Evolutionary conservation across 2,797 vertebrate species (phyloP).

Genomic region (Thripadectes ignobilis): DNA sequence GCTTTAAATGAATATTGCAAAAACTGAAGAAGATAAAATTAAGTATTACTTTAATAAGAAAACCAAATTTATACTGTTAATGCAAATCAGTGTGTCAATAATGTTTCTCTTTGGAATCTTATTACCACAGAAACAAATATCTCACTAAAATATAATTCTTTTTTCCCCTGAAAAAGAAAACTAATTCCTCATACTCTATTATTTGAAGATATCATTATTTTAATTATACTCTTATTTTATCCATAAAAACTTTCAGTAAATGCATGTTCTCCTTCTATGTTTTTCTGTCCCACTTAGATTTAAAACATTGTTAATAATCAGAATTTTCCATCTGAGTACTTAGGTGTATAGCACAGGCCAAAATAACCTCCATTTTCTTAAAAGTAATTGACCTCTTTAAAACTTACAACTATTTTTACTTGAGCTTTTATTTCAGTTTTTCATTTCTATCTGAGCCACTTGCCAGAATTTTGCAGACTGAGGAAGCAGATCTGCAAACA

Average conservation of each 20-base stretch:
- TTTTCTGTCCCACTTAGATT: background rate
- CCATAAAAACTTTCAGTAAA: background rate
- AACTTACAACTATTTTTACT: background rate
- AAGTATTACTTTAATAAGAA: background rate
- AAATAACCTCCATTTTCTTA: background rate
- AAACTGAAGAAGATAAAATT: background rate
- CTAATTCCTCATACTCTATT: background rate
- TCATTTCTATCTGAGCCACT: background rate
- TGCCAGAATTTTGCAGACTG: background rate
- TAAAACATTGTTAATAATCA: background rate
- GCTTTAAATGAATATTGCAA: background rate
- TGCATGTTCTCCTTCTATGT: background rate
- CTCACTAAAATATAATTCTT: background rate
- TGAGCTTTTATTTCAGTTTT: background rate
- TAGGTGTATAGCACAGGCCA: background rate
- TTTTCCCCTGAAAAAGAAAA: background rate
- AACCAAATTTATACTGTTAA: background rate
- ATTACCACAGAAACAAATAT: background rate
- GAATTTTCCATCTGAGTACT: background rate
- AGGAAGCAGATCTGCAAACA: background rate
- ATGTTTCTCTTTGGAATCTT: background rate
- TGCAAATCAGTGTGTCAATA: background rate
- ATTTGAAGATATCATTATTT: background rate
- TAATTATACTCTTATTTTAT: background rate
- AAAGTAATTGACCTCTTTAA: background rate